These are phyloP conservation scores for Noctua fimbriata DNA, from an alignment of 2,888 invertebrate genomes.

Conservation along the genomic window DNA sequence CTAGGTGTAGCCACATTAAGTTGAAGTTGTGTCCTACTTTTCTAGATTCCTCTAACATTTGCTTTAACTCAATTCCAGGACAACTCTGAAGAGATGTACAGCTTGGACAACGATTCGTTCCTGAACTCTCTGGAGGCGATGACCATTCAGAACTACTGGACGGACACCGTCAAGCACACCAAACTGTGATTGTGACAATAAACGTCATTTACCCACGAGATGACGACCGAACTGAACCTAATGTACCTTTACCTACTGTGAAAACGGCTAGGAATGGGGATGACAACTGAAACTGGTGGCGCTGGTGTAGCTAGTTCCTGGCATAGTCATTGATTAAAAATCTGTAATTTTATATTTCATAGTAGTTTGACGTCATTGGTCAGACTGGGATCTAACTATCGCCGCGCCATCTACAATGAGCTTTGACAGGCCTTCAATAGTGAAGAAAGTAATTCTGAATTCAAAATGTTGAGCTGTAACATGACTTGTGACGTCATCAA, in stretches of 20 bases:
- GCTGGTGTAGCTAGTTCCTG: neutral
- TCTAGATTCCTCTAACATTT: conserved; percentile 18
- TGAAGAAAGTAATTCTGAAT: conserved; percentile 39
- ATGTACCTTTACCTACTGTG: conserved; percentile 19
- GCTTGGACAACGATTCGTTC: conserved; percentile 98
- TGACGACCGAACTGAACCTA: conserved; percentile 14
- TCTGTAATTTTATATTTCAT: neutral
- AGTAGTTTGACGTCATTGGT: neutral
- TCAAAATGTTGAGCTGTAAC: conserved; percentile 12
- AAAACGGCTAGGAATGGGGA: conserved; percentile 34
- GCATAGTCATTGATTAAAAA: neutral
- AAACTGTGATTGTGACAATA: conserved; percentile 91
- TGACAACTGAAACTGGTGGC: neutral
- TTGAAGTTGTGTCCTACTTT: neutral
- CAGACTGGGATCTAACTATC: neutral
- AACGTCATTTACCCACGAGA: conserved; percentile 40
- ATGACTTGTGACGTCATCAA: conserved; percentile 39
- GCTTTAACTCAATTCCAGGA: conserved; percentile 91
- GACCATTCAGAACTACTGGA: conserved; percentile 98
- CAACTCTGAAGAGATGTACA: conserved; percentile 98
- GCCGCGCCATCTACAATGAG: neutral
- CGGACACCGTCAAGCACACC: conserved; percentile 97
- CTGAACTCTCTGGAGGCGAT: conserved; percentile 97
- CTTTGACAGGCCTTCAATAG: neutral
- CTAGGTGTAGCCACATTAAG: neutral